Evolutionary conservation across 2,113 vertebrate species (phyloP).

Genomic region (Alouatta palliata): DNA sequence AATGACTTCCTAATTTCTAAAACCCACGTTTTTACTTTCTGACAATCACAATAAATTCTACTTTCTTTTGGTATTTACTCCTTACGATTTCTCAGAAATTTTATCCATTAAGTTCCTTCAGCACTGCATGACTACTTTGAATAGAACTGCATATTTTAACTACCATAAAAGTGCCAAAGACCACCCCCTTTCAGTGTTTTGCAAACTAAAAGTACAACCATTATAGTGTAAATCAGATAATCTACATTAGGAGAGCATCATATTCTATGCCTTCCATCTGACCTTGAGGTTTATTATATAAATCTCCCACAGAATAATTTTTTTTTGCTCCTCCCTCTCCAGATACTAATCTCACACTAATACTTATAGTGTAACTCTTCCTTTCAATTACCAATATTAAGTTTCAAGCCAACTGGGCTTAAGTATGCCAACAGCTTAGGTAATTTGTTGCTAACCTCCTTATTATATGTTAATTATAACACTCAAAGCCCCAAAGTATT

Average conservation of each 20-base stretch:
- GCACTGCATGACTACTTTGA: neutral
- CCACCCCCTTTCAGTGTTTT: neutral
- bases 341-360: neutral
- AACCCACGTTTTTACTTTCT: slow-evolving; percentile 9
- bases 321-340: neutral
- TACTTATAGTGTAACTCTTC: slow-evolving; percentile 3
- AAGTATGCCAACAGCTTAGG: neutral
- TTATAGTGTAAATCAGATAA: neutral
- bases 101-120: neutral
- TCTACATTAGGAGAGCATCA: neutral
- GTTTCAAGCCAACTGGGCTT: neutral
- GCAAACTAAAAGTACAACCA: neutral
- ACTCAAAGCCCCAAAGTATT: neutral
- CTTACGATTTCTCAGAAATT: slow-evolving; percentile 31
- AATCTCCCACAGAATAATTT: neutral
- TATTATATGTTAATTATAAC: neutral
- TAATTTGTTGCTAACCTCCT: neutral
- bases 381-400: neutral
- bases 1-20: slow-evolving; percentile 21
- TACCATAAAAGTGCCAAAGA: neutral
- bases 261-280: neutral
- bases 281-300: neutral
- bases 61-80: neutral
- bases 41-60: neutral
- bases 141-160: neutral